Evolutionary conservation across 2,888 invertebrate species (phyloP), one percentile per base, ranked within the genome.

Genomic region (Junonia oenone): DNA sequence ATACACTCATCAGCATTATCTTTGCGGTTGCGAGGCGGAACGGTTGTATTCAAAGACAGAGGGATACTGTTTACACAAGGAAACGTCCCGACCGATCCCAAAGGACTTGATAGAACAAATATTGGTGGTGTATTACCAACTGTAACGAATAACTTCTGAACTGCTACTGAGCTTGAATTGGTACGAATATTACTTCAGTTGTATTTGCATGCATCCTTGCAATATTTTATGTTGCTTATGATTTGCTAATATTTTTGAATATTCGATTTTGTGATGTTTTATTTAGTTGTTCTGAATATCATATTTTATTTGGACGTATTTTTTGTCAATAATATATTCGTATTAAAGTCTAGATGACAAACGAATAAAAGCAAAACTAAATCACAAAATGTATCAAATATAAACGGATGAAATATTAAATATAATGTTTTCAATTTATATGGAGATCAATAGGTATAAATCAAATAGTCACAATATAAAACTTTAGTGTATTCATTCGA

Each of bases 121-220:
- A 87, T 86, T 84, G 83, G 79, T 76, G 75, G 69, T 80, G 79
- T 82, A 83, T 85, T 83, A 85, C 78, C 68, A 72, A 71, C 56
- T 68, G 75, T 77, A 81, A 78, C 82, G 72, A 80, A 75, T 77
- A 78, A 76, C 78, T 83, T 61, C 58, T 63, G 52, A 59, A 63
- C 55, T 61, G 46, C 19, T 47, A 37, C 50, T 37, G 47, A 50
- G 53, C 27, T 27, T 37, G 27, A 61, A 52, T 58, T 45, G 40
- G 40, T 43, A 43, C 26, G 26, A 43, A 6, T 43, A 40, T 43
- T 26, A 26, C 43, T 22, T 26, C 11, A 43, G 15, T n/a, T 26
- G 38, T 52, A 26, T 19, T 54, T 50, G 8, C 38, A 43, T 45
- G 8, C 53, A 54, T 55, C 55, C 45, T 47, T 49, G 50, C 19